Evolutionary conservation across 2,888 invertebrate species (phyloP).

Genomic region (Pherbina coryleti): DNA sequence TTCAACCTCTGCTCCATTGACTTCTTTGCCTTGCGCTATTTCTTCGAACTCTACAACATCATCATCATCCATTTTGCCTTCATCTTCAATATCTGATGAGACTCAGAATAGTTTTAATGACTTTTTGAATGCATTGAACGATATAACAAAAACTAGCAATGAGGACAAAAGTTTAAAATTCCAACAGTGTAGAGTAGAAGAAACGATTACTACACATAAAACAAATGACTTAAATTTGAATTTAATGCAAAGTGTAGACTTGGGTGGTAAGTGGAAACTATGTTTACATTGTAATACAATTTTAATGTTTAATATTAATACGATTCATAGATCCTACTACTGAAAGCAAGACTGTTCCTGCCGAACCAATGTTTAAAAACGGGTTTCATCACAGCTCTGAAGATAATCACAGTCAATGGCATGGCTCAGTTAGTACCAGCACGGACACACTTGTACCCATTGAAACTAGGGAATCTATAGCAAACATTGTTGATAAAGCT

Average conservation of each 20-base stretch:
- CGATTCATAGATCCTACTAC: not conserved
- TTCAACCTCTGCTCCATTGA: slow-evolving; percentile 17
- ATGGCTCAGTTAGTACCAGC: slow-evolving; percentile 70
- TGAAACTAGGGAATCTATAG: slow-evolving; percentile 43
- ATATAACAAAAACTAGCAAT: not conserved
- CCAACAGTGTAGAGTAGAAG: slow-evolving; percentile 26
- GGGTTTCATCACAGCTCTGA: slow-evolving; percentile 2
- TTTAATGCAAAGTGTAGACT: slow-evolving; percentile 58
- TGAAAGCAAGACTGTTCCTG: not conserved
- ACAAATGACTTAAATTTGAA: slow-evolving; percentile 48
- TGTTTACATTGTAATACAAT: not conserved
- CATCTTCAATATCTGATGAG: slow-evolving; percentile 4
- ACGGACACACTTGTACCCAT: slow-evolving; percentile 70
- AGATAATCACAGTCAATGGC: slow-evolving; percentile 53
- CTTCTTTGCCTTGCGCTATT: slow-evolving; percentile 23
- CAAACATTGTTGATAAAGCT: not conserved
- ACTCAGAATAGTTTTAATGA: slow-evolving; percentile 32
- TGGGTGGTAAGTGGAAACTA: slow-evolving; percentile 54
- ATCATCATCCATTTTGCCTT: slow-evolving; percentile 16
- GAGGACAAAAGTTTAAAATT: not conserved
- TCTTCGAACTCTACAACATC: not conserved
- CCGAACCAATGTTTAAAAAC: slow-evolving; percentile 1
- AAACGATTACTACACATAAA: slow-evolving; percentile 45
- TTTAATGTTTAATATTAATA: not conserved
- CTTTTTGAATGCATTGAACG: slow-evolving; percentile 19